Evolutionary conservation across 2,888 invertebrate species (phyloP).

Genomic region (Ypsolopha scabrella): DNA sequence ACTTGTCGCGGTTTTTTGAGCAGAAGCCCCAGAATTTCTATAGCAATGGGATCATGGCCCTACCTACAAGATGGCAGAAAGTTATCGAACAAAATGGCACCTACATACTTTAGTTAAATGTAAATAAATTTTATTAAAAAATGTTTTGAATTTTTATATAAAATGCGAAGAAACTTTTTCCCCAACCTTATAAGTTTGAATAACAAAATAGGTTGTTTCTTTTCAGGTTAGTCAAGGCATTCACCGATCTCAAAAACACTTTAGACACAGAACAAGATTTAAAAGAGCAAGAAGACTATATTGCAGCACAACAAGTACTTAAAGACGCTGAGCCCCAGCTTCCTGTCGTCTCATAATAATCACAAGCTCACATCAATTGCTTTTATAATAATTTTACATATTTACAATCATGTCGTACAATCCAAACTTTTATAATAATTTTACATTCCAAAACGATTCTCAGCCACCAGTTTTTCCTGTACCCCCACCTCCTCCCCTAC

Average conservation of each 20-base stretch:
- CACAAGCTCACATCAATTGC: conserved; percentile 14
- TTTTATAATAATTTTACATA: conserved; percentile 27
- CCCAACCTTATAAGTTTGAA: no score
- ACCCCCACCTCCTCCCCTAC: conserved; percentile 30
- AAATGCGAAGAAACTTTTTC: no score
- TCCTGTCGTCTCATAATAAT: conserved; percentile 31
- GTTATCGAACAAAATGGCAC: no score
- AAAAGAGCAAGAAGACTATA: conserved; percentile 79
- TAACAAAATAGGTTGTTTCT: conserved; percentile 1
- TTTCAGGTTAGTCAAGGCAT: conserved; percentile 78
- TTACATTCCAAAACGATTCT: conserved; percentile 47
- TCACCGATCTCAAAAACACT: conserved; percentile 79
- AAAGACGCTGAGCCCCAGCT: conserved; percentile 75
- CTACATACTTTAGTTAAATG: no score
- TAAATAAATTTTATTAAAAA: no score
- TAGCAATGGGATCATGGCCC: no score
- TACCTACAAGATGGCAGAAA: no score
- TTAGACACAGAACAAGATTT: conserved; percentile 82
- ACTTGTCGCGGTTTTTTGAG: no score
- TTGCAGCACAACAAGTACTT: conserved; percentile 74
- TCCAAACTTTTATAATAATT: conserved; percentile 43
- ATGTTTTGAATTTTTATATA: no score
- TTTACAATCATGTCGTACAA: conserved; percentile 54
- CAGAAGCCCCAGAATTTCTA: no score
- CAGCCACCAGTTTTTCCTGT: conserved; percentile 12